Evolutionary conservation across 2,797 vertebrate genomes (phyloP).

Genomic region (Benthosema pterotum): DNA sequence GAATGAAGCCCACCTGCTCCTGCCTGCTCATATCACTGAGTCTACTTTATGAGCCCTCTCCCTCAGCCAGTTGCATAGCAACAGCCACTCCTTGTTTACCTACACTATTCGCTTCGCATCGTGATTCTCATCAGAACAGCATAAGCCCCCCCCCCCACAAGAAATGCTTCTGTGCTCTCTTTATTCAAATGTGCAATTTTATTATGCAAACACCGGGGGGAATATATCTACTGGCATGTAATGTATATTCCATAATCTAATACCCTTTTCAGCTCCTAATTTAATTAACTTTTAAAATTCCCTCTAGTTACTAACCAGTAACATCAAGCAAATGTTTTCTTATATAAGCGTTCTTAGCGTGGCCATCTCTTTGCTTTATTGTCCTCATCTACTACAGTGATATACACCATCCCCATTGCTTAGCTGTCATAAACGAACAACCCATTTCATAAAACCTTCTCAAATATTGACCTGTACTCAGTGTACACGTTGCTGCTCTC

Average conservation of each 20-base stretch:
- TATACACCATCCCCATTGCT: constrained; percentile 59
- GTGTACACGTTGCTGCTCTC: constrained; percentile 40
- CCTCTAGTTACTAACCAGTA: constrained; percentile 29
- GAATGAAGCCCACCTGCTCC: constrained; percentile 53
- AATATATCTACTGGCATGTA: not conserved
- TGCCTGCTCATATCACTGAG: constrained; percentile 40
- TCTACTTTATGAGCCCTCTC: constrained; percentile 64
- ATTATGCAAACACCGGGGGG: too few relatives aligned
- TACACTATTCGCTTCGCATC: constrained; percentile 71
- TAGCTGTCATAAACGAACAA: constrained; percentile 66
- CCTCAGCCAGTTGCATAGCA: constrained; percentile 73
- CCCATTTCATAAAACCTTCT: constrained; percentile 71
- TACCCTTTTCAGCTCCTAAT: too few relatives aligned
- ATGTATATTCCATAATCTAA: not conserved
- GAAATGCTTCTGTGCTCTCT: constrained; percentile 45
- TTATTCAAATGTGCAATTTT: constrained; percentile 43
- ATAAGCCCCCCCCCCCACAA: constrained; percentile 21
- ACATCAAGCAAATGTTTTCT: constrained; percentile 37
- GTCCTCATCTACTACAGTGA: constrained; percentile 49
- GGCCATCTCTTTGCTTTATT: constrained; percentile 59
- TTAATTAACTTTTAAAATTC: not conserved
- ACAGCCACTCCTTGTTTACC: constrained; percentile 83
- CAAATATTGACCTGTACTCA: constrained; percentile 76
- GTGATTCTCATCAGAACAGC: constrained; percentile 69
- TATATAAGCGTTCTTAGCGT: constrained; percentile 21